Conservation (phyloP, 2,113 vertebrate genomes). For the Rhinoderma darwinii region DNA sequence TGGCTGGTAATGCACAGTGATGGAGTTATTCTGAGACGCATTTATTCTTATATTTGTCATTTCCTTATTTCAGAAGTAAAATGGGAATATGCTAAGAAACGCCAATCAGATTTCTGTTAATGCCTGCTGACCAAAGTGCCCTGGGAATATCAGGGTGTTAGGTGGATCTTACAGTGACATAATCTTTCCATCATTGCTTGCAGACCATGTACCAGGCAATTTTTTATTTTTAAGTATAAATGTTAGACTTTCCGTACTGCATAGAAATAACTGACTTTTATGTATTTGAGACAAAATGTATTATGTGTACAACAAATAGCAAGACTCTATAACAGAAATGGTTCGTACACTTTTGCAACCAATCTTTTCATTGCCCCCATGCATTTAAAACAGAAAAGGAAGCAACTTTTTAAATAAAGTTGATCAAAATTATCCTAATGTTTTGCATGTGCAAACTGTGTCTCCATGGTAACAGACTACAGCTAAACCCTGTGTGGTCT, state of each 20-base stretch:
- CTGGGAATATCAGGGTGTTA: conserved; percentile 14
- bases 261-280: not conserved
- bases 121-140: conserved; percentile 20
- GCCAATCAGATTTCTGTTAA: conserved; percentile 42
- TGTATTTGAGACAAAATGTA: not conserved
- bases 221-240: conserved; percentile 23
- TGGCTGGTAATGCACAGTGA: not conserved
- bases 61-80: conserved; percentile 48
- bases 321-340: not conserved
- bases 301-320: not conserved
- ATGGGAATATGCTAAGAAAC: conserved; percentile 24
- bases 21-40: conserved; percentile 47
- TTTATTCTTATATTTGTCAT: conserved; percentile 40
- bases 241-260: conserved; percentile 17
- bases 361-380: too few species aligned
- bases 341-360: too few species aligned
- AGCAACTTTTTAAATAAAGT: too few species aligned
- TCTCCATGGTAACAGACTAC: too few species aligned
- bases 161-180: conserved; percentile 9
- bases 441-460: too few species aligned
- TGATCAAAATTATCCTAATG: too few species aligned
- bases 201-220: conserved; percentile 7
- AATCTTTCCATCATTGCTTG: conserved; percentile 6
- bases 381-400: too few species aligned
- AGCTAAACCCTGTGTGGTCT: too few species aligned